Percentiles rank a stretch among this genome's conserved stretches.
These are phyloP conservation scores for Calyptomena viridis DNA, from an alignment of 2,113 vertebrate species.

Conservation along the genomic window DNA sequence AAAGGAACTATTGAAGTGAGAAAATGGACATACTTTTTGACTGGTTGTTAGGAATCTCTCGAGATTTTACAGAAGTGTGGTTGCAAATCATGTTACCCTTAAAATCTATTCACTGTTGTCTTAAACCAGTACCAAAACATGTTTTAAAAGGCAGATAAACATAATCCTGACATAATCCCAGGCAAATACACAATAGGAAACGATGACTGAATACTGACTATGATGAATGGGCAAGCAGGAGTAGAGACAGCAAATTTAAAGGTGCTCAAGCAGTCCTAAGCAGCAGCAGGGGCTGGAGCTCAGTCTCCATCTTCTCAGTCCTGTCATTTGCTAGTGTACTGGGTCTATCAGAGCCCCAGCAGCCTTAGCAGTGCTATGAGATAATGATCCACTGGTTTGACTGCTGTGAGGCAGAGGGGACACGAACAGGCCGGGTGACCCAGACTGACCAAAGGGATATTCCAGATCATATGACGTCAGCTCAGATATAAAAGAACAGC, in stretches of 20 bases:
- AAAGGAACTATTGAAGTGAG: neutral
- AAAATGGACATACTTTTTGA: neutral
- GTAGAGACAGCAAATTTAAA: neutral
- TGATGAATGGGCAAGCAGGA: fast-evolving
- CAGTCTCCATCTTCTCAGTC: neutral
- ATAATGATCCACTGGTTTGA: too few relatives aligned
- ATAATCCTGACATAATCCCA: neutral
- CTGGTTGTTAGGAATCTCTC: neutral
- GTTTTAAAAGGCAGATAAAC: neutral
- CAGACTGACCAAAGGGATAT: too few relatives aligned
- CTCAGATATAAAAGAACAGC: too few relatives aligned
- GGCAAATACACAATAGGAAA: neutral
- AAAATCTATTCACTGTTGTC: neutral
- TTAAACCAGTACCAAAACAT: neutral
- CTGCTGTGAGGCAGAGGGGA: too few relatives aligned
- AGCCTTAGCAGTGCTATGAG: too few relatives aligned
- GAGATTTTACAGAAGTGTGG: neutral
- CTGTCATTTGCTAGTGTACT: neutral
- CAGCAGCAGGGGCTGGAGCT: neutral
- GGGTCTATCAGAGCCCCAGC: too few relatives aligned
- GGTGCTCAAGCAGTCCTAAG: neutral
- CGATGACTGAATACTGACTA: neutral
- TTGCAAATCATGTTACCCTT: neutral
- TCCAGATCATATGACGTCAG: too few relatives aligned
- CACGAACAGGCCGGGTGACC: too few relatives aligned